Conservation (phyloP, 2,113 vertebrate genomes). For the Chiloscyllium plagiosum region DNA sequence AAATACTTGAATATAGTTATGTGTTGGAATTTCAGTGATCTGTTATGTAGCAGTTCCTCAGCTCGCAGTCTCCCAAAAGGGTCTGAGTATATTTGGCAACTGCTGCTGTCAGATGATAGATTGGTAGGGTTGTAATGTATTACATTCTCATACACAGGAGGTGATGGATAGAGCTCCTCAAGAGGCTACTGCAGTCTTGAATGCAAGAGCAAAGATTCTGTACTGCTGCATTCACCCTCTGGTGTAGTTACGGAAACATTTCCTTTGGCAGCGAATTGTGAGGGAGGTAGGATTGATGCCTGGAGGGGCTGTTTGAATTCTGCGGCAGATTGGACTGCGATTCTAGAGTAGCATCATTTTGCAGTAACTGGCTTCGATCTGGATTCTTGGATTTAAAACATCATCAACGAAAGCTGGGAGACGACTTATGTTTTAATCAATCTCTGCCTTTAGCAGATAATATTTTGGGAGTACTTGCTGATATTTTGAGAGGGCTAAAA, state of each 20-base stretch:
- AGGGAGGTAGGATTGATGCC: constrained; percentile 43
- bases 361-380: constrained; percentile 35
- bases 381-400: not conserved
- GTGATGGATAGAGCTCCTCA: constrained; percentile 10
- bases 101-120: constrained; percentile 3
- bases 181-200: constrained; percentile 36
- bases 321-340: constrained; percentile 44
- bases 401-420: constrained; percentile 15
- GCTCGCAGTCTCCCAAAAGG: not conserved
- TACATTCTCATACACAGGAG: constrained; percentile 17
- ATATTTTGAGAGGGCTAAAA: constrained; percentile 21
- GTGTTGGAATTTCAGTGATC: constrained; percentile 31
- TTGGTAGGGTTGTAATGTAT: constrained; percentile 24
- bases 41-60: not conserved
- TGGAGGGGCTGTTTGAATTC: constrained; percentile 43
- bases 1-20: not conserved
- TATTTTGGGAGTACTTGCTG: not conserved
- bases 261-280: constrained; percentile 54
- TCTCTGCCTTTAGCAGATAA: constrained; percentile 9
- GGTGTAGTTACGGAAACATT: constrained; percentile 43
- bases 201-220: constrained; percentile 43
- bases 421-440: not conserved
- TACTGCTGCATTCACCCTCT: constrained; percentile 42
- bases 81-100: not conserved
- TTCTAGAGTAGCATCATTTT: constrained; percentile 42